Conservation (phyloP, 1,140 invertebrate genomes). For the Harpegnathos saltator region DNA sequence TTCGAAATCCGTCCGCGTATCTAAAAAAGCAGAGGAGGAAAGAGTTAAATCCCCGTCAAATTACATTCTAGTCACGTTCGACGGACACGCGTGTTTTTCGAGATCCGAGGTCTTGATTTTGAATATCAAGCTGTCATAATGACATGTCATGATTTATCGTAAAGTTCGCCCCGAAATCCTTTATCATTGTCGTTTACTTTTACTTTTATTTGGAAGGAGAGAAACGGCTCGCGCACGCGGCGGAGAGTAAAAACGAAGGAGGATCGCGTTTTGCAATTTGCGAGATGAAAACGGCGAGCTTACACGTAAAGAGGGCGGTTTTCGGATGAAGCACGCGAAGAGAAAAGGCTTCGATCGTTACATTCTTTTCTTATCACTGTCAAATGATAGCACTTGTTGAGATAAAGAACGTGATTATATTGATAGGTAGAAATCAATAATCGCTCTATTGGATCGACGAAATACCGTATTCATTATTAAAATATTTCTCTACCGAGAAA, state of each 20-base stretch:
- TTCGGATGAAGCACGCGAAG: neutral
- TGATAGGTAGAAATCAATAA: neutral
- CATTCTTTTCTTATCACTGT: conserved; percentile 5
- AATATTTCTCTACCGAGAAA: too few relatives aligned
- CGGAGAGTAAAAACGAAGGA: neutral
- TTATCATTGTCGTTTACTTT: conserved; percentile 1
- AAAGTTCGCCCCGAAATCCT: neutral
- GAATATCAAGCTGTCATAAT: conserved; percentile 18
- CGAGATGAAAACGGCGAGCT: neutral
- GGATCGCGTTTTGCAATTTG: neutral
- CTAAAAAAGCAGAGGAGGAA: neutral
- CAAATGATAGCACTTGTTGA: neutral
- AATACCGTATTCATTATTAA: too few relatives aligned
- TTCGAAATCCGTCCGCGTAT: neutral
- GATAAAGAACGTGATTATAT: conserved; percentile 41
- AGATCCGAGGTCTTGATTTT: conserved; percentile 28
- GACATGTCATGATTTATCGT: conserved; percentile 39
- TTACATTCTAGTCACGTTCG: conserved; percentile 42
- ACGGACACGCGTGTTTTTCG: conserved; percentile 19
- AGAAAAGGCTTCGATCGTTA: neutral
- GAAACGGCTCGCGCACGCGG: too few relatives aligned
- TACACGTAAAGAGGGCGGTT: neutral
- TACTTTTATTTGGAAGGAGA: conserved; percentile 13
- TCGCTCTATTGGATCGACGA: neutral
- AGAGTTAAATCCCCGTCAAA: conserved; percentile 6